These are phyloP conservation scores for Polydrusus tereticollis DNA, from an alignment of 2,888 invertebrate genomes.

Conservation along the genomic window DNA sequence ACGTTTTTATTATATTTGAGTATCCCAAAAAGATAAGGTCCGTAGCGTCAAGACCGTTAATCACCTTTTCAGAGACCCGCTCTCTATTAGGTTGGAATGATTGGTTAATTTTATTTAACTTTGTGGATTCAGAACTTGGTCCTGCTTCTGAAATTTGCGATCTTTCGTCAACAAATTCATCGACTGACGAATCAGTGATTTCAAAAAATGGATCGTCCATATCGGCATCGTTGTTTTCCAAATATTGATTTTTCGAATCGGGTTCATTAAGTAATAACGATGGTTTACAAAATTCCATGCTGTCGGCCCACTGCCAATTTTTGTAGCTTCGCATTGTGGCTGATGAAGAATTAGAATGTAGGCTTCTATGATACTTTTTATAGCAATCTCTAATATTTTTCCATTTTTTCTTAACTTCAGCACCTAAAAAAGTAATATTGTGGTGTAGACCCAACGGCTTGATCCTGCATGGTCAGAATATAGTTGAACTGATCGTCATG, in stretches of 20 bases:
- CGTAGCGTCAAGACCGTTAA: not conserved
- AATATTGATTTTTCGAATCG: not conserved
- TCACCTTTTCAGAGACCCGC: not conserved
- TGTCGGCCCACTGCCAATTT: conserved; percentile 8
- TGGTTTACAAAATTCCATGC: conserved; percentile 1
- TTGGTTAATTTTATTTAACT: not conserved
- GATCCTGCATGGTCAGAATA: too few species aligned
- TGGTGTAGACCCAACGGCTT: not conserved
- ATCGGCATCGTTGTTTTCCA: too few species aligned
- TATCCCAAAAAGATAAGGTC: conserved; percentile 6
- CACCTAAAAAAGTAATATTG: not conserved
- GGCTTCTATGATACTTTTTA: conserved; percentile 3
- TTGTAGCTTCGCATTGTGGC: not conserved
- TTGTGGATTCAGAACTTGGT: not conserved
- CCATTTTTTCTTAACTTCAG: not conserved
- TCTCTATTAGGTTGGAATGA: not conserved
- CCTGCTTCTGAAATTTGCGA: too few species aligned
- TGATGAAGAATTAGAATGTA: too few species aligned
- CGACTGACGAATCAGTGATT: too few species aligned
- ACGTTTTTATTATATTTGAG: not conserved
- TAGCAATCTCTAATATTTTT: conserved; percentile 6
- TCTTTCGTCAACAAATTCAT: too few species aligned
- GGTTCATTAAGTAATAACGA: not conserved
- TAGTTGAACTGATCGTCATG: too few species aligned
- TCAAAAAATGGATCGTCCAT: too few species aligned